phyloP scores from a whole-genome alignment of 2,797 vertebrate species.

The Pseudopleuronectes americanus region DNA sequence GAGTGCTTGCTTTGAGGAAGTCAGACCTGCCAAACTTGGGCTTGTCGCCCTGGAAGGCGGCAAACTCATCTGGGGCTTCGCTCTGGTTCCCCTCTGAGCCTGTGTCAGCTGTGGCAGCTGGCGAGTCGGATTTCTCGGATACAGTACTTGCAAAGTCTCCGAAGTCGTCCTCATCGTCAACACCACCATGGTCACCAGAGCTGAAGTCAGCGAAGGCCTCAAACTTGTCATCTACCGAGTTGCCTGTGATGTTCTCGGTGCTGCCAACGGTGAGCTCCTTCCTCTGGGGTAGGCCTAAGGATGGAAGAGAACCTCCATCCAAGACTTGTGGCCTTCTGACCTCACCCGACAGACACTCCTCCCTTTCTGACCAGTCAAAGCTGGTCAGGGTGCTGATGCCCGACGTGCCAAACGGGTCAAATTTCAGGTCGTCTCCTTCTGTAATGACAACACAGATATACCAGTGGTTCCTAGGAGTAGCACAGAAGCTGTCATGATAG shows the following conservation, averaged over 20 bases:
- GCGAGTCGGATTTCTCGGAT: conserved; percentile 80
- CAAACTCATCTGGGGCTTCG: conserved; percentile 89
- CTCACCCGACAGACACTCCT: conserved; percentile 81
- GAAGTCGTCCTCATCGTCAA: conserved; percentile 82
- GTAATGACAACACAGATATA: conserved; percentile 84
- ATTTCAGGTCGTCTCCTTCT: conserved; percentile 95
- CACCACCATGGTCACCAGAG: conserved; percentile 45
- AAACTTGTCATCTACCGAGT: conserved; percentile 82
- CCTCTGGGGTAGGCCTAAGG: conserved; percentile 84
- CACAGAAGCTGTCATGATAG: conserved; percentile 51
- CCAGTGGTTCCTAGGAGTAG: conserved; percentile 71
- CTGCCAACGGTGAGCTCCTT: conserved; percentile 91
- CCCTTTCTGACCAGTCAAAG: conserved; percentile 93
- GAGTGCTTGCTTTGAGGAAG: conserved; percentile 94
- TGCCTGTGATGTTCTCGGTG: conserved; percentile 88
- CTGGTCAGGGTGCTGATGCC: conserved; percentile 85
- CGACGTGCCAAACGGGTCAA: conserved; percentile 90
- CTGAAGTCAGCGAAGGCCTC: conserved; percentile 86
- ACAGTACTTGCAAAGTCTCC: conserved; percentile 87
- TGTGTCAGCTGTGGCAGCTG: conserved; percentile 43
- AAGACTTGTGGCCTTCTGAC: conserved; percentile 80
- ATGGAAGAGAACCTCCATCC: conserved; percentile 79
- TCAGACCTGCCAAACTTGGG: conserved; percentile 98
- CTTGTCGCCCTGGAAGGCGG: conserved; percentile 95
- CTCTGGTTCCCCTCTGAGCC: conserved; percentile 71